These are phyloP conservation scores for Coregonus ussuriensis DNA, from an alignment of 2,797 vertebrate genomes.

Conservation along the genomic window DNA sequence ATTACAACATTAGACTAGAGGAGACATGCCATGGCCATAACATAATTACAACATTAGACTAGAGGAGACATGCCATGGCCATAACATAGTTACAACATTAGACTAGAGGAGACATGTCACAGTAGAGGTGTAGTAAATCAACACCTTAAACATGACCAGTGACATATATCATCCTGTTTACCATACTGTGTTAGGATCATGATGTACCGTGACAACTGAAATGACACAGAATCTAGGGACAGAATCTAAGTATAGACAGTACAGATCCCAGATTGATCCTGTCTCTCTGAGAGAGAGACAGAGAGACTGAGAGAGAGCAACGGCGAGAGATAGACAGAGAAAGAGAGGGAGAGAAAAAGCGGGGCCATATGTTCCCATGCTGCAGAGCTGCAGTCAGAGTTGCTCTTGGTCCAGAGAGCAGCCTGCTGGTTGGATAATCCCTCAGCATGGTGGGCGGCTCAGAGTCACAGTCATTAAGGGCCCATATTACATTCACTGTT, in stretches of 20 bases:
- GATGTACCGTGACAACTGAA: too few relatives aligned
- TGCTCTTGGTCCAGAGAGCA: conserved; percentile 60
- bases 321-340: conserved; percentile 17
- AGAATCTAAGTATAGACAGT: not conserved
- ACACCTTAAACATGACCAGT: not conserved
- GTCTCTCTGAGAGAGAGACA: too few relatives aligned
- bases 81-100: too few relatives aligned
- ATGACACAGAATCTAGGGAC: too few relatives aligned
- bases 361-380: conserved; percentile 58
- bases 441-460: conserved; percentile 51
- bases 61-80: too few relatives aligned
- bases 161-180: not conserved
- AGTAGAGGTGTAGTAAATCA: not conserved
- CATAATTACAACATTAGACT: too few relatives aligned
- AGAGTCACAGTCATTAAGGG: conserved; percentile 54
- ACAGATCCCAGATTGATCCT: not conserved
- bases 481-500: conserved; percentile 51
- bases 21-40: too few relatives aligned
- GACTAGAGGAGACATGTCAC: too few relatives aligned
- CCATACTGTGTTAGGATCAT: too few relatives aligned
- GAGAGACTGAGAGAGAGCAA: conserved; percentile 1
- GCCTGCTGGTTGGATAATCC: conserved; percentile 63
- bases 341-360: conserved; percentile 24
- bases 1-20: too few relatives aligned
- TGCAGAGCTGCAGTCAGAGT: conserved; percentile 54